These are phyloP conservation scores for Dendrocincla fuliginosa DNA, from an alignment of 2,797 vertebrate species.

Conservation along the genomic window DNA sequence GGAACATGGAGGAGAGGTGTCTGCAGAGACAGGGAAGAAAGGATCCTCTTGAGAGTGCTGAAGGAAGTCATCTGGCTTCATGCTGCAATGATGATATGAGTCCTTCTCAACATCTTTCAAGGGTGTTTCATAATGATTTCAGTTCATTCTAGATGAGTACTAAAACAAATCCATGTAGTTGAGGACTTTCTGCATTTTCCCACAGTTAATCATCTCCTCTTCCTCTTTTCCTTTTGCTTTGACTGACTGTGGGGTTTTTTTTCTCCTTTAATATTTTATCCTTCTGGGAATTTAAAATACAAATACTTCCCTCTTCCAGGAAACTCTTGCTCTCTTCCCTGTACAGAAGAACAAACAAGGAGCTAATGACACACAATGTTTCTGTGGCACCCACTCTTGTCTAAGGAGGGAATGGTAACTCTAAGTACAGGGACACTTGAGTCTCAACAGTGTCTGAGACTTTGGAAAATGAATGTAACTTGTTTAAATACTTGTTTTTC, in stretches of 20 bases:
- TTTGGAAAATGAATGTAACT: not conserved
- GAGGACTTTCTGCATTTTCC: not conserved
- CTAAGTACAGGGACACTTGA: not conserved
- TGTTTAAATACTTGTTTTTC: not conserved
- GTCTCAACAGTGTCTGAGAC: not conserved
- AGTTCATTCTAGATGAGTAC: not conserved
- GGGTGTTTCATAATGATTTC: not conserved
- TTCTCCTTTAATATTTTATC: not conserved
- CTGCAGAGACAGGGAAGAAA: not conserved
- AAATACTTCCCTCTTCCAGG: not conserved
- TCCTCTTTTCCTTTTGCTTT: not conserved
- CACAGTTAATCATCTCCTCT: not conserved
- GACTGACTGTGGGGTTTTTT: not conserved
- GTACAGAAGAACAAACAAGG: not conserved
- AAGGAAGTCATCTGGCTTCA: not conserved
- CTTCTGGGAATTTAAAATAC: not conserved
- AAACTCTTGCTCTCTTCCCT: not conserved
- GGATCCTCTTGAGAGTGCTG: not conserved
- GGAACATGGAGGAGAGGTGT: not conserved
- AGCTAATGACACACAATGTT: not conserved
- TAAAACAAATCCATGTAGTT: not conserved
- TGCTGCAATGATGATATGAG: not conserved
- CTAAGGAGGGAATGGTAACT: not conserved
- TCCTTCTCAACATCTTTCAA: conserved; percentile 1
- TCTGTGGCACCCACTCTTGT: not conserved